Base-by-base conservation (phyloP, 2,113 vertebrate species). In the Thunnus maccoyii region DNA sequence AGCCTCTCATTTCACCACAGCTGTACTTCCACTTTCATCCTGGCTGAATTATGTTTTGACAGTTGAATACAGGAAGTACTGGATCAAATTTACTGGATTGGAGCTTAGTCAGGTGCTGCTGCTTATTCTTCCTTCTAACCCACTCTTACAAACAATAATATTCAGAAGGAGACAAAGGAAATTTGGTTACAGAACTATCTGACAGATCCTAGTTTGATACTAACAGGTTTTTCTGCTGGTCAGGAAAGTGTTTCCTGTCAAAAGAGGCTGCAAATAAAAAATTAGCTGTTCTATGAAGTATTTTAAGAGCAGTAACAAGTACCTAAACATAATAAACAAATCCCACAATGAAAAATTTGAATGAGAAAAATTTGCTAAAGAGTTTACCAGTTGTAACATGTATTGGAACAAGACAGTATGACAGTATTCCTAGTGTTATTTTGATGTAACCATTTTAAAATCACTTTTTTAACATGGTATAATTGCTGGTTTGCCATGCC, bases 11-110 rank as follows among this genome's bases (percentile, higher is more conserved):
- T 83, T 85, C 55, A 20, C 8, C 50, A 6, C 15, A 79, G 60
- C 65, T 20, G 14, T 13, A 67, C 86, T 92, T 90, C 65, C 78
- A 83, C 78, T 89, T 91, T 86, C 57, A 69, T 58, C 30, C 52
- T 18, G 47, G 1, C 5, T 72, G 16, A 52, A 2, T 68, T 16
- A 0, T 63, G 14, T 80, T 76, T 16, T 83, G 51, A 79, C 57
- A 41, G 30, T 54, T n/a, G 4, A 71, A 50, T 14, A n/a, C 57
- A 46, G 61, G 76, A 80, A 74, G 9, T 12, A 16, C 63, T 41
- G 67, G 25, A 72, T 83, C 20, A 25, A 1, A 27, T 52, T 47
- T 10, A 58, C 5, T 60, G 7, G 14, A 14, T 2, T 51, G 5
- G 22, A 22, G 11, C 71, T 44, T 12, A 50, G 11, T 9, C 18